Conservation (phyloP, 2,888 invertebrate species). For the Amphimallon solstitiale region DNA sequence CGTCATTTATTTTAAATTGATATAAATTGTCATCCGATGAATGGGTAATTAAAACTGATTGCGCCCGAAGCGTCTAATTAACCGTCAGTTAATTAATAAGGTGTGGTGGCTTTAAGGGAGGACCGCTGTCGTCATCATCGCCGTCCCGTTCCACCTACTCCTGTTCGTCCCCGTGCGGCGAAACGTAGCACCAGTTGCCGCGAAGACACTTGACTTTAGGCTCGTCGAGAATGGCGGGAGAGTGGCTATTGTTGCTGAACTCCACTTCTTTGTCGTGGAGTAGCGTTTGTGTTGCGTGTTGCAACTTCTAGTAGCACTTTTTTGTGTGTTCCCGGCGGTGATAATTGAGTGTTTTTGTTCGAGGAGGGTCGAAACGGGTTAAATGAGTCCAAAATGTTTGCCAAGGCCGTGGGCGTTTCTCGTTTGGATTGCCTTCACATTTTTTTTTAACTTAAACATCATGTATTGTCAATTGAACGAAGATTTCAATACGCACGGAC, state of each 20-base stretch:
- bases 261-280: neutral
- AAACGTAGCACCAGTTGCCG: conserved; percentile 1
- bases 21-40: conserved; percentile 8
- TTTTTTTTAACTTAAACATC: neutral
- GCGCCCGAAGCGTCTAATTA: neutral
- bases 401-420: neutral
- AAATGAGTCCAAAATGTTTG: conserved; percentile 5
- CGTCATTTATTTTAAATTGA: neutral
- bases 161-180: neutral
- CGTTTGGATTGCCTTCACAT: neutral
- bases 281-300: neutral
- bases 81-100: neutral
- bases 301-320: conserved; percentile 1
- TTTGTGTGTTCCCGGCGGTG: neutral
- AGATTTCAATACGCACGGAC: no score
- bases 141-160: neutral
- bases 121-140: no score
- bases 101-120: neutral
- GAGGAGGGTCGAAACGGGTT: neutral
- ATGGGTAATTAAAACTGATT: conserved; percentile 1
- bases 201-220: neutral
- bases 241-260: neutral
- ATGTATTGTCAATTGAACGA: no score
- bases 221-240: no score
- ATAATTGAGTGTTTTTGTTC: conserved; percentile 7